Evolutionary conservation across 92 coral and sea anemone species (phyloP), one percentile per base, ranked within the genome.

Genomic region (Palythoa caribaeorum): DNA sequence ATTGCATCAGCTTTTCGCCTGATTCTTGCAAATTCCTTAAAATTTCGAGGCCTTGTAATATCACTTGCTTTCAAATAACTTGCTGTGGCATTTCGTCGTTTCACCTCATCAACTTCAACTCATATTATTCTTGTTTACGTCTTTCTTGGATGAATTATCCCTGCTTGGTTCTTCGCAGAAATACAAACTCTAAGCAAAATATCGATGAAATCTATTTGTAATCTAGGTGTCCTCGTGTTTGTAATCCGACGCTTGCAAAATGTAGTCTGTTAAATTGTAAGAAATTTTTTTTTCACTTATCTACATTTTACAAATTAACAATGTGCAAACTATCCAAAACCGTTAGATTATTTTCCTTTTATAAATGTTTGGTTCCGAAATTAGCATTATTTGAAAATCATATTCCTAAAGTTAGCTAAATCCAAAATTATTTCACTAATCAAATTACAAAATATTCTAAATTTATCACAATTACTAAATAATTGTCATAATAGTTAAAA

Each of bases 371-470:
- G 19, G 19, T 59, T 10, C 3, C 13, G 16, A 59, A 17, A 13
- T 59, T 57, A 12, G 11, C 3, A 70, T 11, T 3, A 9, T 70
- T 70, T 70, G 39, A 28, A 70, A 70, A 70, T 15, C 47, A 47
- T 11, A 20, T 35, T 35, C 8, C 19, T 52, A 48, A 13, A 21
- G 6, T 14, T n/a, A 50, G 21, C 63, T 8, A 77, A 62, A 44
- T 39, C 20, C 28, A 81, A 20, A 48, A 10, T 50, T 20, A 21
- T n/a, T 81, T 13, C 65, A 66, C 39, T 71, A 47, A 28, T 16
- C 73, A 66, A 81, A 81, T 65, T 81, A 48, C 75, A 65, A 81
- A 66, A 81, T 6, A 21, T 80, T 71, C 63, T 81, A 79, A 68
- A 28, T 81, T 47, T 13, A 65, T 44, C 59, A n/a, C 20, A 48